Base-by-base conservation (phyloP, 2,888 invertebrate species). In the Pristionchus mayeri region DNA sequence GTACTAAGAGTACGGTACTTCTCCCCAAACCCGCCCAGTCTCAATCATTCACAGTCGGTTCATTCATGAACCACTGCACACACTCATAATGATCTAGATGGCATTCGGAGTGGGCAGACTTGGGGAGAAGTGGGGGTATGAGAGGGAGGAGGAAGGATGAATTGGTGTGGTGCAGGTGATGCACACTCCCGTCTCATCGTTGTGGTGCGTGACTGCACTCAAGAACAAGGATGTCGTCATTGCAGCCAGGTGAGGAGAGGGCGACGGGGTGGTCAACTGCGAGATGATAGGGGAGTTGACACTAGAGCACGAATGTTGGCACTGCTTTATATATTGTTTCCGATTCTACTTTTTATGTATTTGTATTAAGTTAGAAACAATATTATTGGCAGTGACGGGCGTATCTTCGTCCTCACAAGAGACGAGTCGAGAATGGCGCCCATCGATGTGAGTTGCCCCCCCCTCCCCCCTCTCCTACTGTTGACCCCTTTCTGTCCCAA, bases 171-270 rank as follows among this genome's bases (percentile, higher is more conserved):
- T 85, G 16, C 86, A 87, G 57, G 48, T 86, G 40, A 94, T 97
- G 37, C 93, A 94, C 1, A 94, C 97, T 82, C 98, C 98, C 0
- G 95, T 96, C 0, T 95, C 96, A 87, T 97, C 97, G 0, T 95
- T 98, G 0, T 99, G 99, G 99, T 94, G 95, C 30, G 96, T 97
- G 1, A 94, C 95, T 21, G 95, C 95, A 84, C 94, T 98, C 34
- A 94, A 95, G 9, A 97, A 98, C 93, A 96, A 96, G 0, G 98
- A 98, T 93, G 95, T 99, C 90, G 96, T 96, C 24, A 95, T 96
- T 57, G 98, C 97, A 92, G 93, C 94, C 87, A 95, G 94, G 95
- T 95, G 18, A 21, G n/a, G 54, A 34, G 95, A 95, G n/a, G 16
- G 67, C 34, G 34, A 40, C 24, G n/a, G 54, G n/a, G 95, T 94